Evolutionary conservation across 2,888 invertebrate species (phyloP).

Genomic region (Cylloceria caligata): DNA sequence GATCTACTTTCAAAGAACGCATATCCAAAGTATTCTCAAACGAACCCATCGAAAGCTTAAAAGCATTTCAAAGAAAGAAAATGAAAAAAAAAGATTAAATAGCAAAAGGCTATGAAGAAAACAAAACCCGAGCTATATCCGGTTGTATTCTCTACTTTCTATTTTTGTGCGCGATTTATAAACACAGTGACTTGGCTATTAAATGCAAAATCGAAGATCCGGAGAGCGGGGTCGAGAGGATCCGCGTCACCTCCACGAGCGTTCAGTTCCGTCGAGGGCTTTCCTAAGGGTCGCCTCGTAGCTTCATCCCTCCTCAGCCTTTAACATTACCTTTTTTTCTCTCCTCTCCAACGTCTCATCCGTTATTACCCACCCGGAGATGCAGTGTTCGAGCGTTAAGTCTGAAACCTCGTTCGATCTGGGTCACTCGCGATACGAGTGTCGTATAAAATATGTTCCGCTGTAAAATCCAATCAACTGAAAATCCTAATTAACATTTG

Average conservation of each 20-base stretch:
- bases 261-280: constrained; percentile 29
- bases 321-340: neutral
- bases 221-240: constrained; percentile 2
- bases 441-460: constrained; percentile 6
- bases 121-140: neutral
- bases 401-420: constrained; percentile 28
- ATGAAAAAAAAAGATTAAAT: neutral
- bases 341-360: neutral
- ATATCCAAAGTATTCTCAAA: neutral
- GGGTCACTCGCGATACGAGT: constrained; percentile 48
- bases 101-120: neutral
- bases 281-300: neutral
- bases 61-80: constrained; percentile 4
- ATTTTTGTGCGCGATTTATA: constrained; percentile 5
- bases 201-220: constrained; percentile 31
- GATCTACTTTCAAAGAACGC: neutral
- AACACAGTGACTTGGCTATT: constrained; percentile 14
- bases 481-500: constrained; percentile 35
- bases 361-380: constrained; percentile 20
- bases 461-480: constrained; percentile 12
- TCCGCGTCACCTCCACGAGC: constrained; percentile 6
- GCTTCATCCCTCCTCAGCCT: constrained; percentile 12
- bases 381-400: constrained; percentile 20
- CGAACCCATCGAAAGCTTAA: constrained; percentile 6
- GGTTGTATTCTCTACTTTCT: neutral